A percentile compares a stretch with the other conserved stretches of the same genome.
Conservation (phyloP, 1,140 invertebrate genomes). For the Sinella curviseta region DNA sequence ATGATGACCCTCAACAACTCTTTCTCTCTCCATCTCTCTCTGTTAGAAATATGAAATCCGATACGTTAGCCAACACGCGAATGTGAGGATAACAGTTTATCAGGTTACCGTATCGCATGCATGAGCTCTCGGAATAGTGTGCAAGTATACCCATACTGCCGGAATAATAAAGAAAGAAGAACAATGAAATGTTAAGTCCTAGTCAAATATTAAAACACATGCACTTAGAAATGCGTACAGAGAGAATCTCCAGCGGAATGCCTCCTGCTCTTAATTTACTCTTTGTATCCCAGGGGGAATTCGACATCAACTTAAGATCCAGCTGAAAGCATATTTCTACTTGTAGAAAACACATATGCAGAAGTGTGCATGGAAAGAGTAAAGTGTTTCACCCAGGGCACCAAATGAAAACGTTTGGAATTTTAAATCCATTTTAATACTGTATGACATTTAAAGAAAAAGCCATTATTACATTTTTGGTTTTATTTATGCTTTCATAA, state of each 20-base stretch:
- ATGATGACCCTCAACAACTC: not conserved
- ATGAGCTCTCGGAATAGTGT: not conserved
- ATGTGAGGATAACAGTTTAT: not conserved
- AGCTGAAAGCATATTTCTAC: not conserved
- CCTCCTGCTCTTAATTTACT: not conserved
- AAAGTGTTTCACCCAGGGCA: not conserved
- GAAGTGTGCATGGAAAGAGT: too few species aligned
- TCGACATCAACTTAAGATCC: not conserved
- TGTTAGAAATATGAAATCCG: conserved; percentile 37
- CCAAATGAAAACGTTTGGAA: not conserved
- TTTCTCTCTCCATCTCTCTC: not conserved
- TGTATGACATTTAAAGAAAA: conserved; percentile 3
- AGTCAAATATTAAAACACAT: not conserved
- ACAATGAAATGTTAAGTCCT: too few species aligned
- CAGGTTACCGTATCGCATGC: not conserved
- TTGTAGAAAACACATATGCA: not conserved
- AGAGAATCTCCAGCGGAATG: too few species aligned
- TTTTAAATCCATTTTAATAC: conserved; percentile 10
- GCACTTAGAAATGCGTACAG: too few species aligned
- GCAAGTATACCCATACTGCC: not conserved
- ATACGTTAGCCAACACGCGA: conserved; percentile 28
- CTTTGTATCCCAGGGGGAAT: not conserved
- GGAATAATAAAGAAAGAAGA: not conserved
- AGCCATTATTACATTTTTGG: not conserved
- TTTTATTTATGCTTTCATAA: conserved; percentile 8